A percentile compares a stretch with the other conserved stretches of the same genome.
phyloP scores from a whole-genome alignment of 2,113 vertebrate genomes.

The Syrrhaptes paradoxus region DNA sequence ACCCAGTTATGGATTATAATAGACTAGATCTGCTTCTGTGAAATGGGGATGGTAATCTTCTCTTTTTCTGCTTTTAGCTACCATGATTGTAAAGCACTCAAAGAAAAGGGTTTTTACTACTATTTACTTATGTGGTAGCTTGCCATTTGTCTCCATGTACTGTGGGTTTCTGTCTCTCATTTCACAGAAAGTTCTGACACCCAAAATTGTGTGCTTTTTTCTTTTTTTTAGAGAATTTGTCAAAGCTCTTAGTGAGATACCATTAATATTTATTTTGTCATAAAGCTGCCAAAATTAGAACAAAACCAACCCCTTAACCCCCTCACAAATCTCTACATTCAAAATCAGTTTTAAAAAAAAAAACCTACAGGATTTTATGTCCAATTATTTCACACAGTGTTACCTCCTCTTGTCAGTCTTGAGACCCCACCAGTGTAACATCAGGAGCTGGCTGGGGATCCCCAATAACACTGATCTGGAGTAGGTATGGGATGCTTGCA shows the following conservation, averaged over 20 bases:
- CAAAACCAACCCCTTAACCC: neutral
- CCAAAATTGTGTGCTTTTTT: neutral
- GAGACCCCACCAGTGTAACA: neutral
- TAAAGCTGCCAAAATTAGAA: neutral
- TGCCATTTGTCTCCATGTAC: neutral
- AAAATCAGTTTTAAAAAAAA: neutral
- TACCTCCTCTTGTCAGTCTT: neutral
- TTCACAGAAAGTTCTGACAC: neutral
- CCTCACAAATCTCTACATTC: neutral
- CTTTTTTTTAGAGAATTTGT: neutral
- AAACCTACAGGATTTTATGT: neutral
- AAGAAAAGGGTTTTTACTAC: neutral
- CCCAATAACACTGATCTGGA: neutral
- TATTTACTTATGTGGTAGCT: neutral
- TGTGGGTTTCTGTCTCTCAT: neutral
- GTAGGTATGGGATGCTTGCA: neutral
- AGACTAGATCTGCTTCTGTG: neutral
- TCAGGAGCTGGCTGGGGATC: neutral
- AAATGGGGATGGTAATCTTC: neutral
- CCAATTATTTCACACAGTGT: neutral
- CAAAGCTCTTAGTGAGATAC: neutral
- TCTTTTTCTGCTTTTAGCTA: neutral
- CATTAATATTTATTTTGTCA: neutral
- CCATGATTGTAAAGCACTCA: neutral
- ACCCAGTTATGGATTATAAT: neutral